phyloP scores from a whole-genome alignment of 1,140 invertebrate genomes.

The Cardiocondyla obscurior region DNA sequence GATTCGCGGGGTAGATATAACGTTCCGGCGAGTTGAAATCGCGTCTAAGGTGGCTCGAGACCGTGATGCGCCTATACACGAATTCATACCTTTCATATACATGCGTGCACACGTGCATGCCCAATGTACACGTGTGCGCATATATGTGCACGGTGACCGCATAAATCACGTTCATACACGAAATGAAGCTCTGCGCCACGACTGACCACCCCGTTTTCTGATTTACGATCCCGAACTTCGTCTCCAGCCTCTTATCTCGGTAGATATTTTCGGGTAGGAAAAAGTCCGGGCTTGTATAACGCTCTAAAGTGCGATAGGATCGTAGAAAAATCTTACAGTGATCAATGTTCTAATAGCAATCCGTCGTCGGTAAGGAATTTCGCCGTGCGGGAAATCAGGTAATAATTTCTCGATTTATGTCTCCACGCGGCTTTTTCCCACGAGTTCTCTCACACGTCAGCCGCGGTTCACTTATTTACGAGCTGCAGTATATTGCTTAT shows the following conservation, averaged over 20 bases:
- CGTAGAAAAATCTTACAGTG: conserved; percentile 59
- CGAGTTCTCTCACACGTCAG: conserved; percentile 24
- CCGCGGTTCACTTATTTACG: conserved; percentile 26
- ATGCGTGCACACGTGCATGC: neutral
- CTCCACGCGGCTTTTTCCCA: conserved; percentile 7
- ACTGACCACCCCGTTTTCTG: conserved; percentile 72
- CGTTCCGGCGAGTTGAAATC: neutral
- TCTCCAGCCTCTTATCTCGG: conserved; percentile 64
- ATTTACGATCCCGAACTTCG: conserved; percentile 70
- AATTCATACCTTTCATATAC: neutral
- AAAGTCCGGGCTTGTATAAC: conserved; percentile 59
- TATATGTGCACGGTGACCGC: conserved; percentile 46
- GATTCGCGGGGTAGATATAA: neutral
- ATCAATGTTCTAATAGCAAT: conserved; percentile 67
- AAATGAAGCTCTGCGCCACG: conserved; percentile 64
- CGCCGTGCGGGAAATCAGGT: conserved; percentile 32
- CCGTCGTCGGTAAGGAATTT: conserved; percentile 39
- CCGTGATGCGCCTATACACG: conserved; percentile 13
- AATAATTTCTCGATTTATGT: conserved; percentile 50
- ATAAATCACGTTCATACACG: conserved; percentile 67
- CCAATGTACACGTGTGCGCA: too few relatives aligned
- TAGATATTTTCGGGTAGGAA: conserved; percentile 65
- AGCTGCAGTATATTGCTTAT: conserved; percentile 26
- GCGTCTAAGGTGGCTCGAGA: conserved; percentile 39
- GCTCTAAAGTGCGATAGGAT: conserved; percentile 57